Evolutionary conservation across 2,797 vertebrate genomes (phyloP), one percentile per base, ranked within the genome.

Genomic region (Miichthys miiuy): DNA sequence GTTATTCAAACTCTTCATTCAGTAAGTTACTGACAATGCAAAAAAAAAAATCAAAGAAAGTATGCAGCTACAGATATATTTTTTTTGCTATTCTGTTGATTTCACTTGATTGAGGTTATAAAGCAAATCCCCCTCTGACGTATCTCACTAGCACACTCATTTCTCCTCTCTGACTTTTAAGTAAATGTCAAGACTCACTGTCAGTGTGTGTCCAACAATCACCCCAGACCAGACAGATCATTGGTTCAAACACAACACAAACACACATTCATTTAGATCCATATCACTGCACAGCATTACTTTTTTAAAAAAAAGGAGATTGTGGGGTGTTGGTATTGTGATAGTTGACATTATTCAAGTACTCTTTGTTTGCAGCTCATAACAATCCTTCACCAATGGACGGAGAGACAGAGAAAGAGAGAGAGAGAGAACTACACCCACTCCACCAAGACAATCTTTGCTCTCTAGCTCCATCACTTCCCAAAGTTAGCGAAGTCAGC

Each of bases 401-500:
- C 83, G 85, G 80, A 94, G 88, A 88, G 92, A 87, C 27, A 25
- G 55, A 72, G 56, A 56, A 54, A 66, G 61, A 73, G 62, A 70
- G 67, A 46, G 9, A 21, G 57, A 82, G 66, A 76, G 25, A 78
- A 63, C 63, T 70, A 44, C 42, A 91, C 87, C 92, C 90, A 80
- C 91, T 92, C 91, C 91, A 94, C 93, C 93, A 90, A 78, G 13
- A 94, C 61, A 4, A 76, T 67, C 52, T 85, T 76, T 77, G 87
- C 90, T 85, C 72, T 82, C 89, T 86, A 10, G 87, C 89, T 91
- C 88, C 88, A 87, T 97, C 96, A 99, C 95, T 99, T 99, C 94
- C 97, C 97, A 93, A 99, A 99, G 96, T 98, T 99, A 94, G 96
- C 97, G 77, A 99, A 99, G 93, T 99, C 98, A 94, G 98, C 97